phyloP scores from a whole-genome alignment of 1,140 invertebrate genomes.

The Drosophila pseudoananassae region DNA sequence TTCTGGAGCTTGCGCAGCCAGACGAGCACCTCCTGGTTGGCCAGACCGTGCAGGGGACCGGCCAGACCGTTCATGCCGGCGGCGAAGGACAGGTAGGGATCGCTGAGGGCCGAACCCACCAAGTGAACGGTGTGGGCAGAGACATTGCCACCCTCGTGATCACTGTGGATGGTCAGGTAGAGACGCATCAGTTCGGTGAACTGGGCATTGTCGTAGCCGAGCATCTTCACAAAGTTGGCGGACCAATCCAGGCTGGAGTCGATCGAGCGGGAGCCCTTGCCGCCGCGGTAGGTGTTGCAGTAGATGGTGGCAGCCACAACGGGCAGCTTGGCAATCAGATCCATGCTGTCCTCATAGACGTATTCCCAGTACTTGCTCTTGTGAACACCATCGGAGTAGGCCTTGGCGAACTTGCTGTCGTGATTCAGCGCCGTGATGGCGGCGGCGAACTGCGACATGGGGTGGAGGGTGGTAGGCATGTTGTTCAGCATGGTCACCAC shows the following conservation, averaged over 20 bases:
- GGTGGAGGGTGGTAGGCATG: conserved; percentile 96
- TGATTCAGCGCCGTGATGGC: conserved; percentile 96
- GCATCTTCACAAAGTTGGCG: conserved; percentile 95
- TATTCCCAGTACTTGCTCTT: conserved; percentile 87
- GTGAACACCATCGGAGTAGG: conserved; percentile 88
- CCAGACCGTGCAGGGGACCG: conserved; percentile 97
- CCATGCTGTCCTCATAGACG: conserved; percentile 97
- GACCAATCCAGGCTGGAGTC: conserved; percentile 97
- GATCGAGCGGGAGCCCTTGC: conserved; percentile 94
- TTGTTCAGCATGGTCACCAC: conserved; percentile 98
- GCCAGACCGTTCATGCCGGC: conserved; percentile 97
- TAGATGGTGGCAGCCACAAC: conserved; percentile 98
- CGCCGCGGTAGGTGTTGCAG: conserved; percentile 94
- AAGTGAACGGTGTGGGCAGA: conserved; percentile 97
- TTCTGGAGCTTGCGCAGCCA: conserved; percentile 93
- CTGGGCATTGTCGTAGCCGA: conserved; percentile 93
- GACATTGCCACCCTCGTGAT: conserved; percentile 98
- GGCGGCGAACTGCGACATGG: conserved; percentile 97
- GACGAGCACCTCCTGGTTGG: conserved; percentile 96
- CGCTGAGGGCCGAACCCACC: conserved; percentile 97
- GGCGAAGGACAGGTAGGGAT: conserved; percentile 97
- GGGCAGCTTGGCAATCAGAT: conserved; percentile 97
- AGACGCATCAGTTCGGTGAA: conserved; percentile 97
- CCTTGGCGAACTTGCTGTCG: conserved; percentile 97
- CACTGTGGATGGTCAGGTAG: conserved; percentile 97